These are phyloP conservation scores for Eulemur mongoz DNA, from an alignment of 2,797 vertebrate species.

Conservation along the genomic window DNA sequence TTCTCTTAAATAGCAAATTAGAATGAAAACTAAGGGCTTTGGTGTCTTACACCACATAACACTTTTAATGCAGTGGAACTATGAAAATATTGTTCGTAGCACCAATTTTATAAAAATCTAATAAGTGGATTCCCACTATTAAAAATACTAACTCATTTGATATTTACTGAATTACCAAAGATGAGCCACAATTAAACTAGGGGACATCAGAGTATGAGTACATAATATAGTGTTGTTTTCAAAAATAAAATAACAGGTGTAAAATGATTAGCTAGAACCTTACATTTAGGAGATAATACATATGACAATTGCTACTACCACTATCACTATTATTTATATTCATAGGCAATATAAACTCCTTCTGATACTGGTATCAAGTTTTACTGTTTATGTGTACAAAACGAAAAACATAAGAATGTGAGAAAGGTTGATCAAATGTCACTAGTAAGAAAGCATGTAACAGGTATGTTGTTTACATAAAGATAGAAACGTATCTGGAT, in stretches of 20 bases:
- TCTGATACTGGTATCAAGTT: not conserved
- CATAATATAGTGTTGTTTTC: not conserved
- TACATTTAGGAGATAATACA: not conserved
- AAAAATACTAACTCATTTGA: not conserved
- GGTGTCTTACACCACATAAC: not conserved
- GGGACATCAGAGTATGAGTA: not conserved
- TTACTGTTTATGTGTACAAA: not conserved
- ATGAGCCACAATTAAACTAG: not conserved
- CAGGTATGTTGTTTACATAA: not conserved
- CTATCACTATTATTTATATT: not conserved
- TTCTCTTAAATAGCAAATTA: not conserved
- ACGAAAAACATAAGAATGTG: not conserved
- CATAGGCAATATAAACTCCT: not conserved
- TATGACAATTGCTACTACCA: not conserved
- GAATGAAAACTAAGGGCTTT: not conserved
- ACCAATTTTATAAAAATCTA: not conserved
- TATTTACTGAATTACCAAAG: slow-evolving; percentile 9
- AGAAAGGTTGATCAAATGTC: not conserved
- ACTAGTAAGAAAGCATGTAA: not conserved
- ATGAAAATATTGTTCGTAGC: not conserved
- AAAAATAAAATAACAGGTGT: not conserved
- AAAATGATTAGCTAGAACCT: not conserved
- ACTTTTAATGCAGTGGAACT: not conserved
- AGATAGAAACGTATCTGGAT: not conserved
- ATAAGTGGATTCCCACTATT: not conserved